Percentiles rank a stretch among this genome's conserved stretches.
Evolutionary conservation across 2,797 vertebrate species (phyloP).

Genomic region (Pachyuromys duprasi): DNA sequence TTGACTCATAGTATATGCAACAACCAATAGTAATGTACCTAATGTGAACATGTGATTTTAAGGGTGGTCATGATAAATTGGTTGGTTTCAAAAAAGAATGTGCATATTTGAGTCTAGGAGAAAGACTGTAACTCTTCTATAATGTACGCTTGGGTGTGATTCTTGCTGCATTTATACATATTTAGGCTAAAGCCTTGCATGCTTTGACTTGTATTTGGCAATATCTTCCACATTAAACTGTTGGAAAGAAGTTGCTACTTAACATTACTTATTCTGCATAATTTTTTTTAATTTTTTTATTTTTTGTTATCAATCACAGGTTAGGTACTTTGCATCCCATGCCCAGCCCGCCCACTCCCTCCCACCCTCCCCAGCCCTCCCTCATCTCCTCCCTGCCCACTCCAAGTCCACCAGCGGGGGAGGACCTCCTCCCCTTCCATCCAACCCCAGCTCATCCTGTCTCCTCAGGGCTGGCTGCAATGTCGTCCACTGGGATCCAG

Average conservation of each 20-base stretch:
- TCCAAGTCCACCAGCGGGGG: too few relatives aligned
- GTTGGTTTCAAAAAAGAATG: constrained; percentile 4
- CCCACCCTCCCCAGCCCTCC: too few relatives aligned
- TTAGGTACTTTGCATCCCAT: too few relatives aligned
- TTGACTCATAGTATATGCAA: not conserved
- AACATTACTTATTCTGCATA: constrained; percentile 67
- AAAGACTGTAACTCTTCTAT: constrained; percentile 3
- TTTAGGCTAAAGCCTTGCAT: constrained; percentile 45
- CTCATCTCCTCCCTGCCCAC: too few relatives aligned
- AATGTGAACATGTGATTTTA: constrained; percentile 19
- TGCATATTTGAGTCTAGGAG: not conserved
- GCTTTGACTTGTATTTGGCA: constrained; percentile 48
- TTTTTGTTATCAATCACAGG: too few relatives aligned
- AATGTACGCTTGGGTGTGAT: constrained; percentile 49
- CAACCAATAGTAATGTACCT: not conserved
- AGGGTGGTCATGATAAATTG: not conserved
- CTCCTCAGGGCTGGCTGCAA: too few relatives aligned
- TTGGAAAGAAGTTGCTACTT: constrained; percentile 68
- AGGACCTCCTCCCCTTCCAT: too few relatives aligned
- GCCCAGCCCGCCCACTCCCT: too few relatives aligned
- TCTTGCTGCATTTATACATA: not conserved
- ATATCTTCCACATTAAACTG: constrained; percentile 42
- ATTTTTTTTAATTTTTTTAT: too few relatives aligned
- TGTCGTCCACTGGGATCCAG: too few relatives aligned
- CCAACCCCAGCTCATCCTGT: too few relatives aligned